Evolutionary conservation across 2,113 vertebrate species (phyloP), one percentile per base, ranked within the genome.

Genomic region (Nothobranchius kuhntae): DNA sequence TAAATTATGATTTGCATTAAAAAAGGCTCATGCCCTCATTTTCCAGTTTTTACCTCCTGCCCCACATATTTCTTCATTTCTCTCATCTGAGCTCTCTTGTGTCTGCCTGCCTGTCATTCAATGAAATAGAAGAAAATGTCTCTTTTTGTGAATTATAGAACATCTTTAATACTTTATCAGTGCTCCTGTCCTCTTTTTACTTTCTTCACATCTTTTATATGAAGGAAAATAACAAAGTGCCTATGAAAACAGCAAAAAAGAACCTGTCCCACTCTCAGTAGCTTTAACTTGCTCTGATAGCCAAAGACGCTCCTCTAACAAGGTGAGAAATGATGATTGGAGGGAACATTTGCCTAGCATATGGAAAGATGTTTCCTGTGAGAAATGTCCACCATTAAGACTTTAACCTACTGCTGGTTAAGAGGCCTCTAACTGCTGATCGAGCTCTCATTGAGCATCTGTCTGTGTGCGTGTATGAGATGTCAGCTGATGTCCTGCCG

Each of bases 401-500:
- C 86, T 88, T 90, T 84, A 87, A 87, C 87, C 84, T 83, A 78
- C 79, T 67, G 76, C 84, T 86, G 87, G 75, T 78, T 76, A 65
- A 60, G 45, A 68, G 77, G 63, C 77, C 82, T 71, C 78, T 74
- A 65, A 24, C 76, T 77, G 86, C 69, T 89, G 85, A 89, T 87
- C 85, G 35, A 74, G 81, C 75, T 78, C 57, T 77, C 62, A 53
- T 55, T 66, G 60, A 46, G 75, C 14, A 24, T 67, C 6, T 70
- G 73, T 71, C 65, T 63, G 56, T 59, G 57, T 17, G 72, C 0
- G 73, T 58, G 68, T 56, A 38, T 21, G 61, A 52, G 63, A 65
- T 81, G 78, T 66, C 26, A 1, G 67, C 15, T 72, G 82, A 76
- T 53, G 65, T 65, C 84, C 75, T 53, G 80, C 82, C 82, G 82